phyloP scores from a whole-genome alignment of 2,888 invertebrate species.

The Tetragonisca angustula region DNA sequence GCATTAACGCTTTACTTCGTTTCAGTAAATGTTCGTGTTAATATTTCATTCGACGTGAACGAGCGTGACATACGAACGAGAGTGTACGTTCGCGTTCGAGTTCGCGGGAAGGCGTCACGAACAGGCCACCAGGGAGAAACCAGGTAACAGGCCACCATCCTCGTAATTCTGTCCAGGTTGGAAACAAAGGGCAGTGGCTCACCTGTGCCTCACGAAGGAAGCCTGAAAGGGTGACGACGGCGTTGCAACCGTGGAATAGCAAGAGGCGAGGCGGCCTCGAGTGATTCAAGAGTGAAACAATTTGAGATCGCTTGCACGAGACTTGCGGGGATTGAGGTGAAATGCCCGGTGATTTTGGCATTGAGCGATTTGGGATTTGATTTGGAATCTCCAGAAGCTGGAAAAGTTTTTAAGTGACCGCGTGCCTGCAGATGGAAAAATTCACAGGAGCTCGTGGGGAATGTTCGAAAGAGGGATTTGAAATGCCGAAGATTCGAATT shows the following conservation, averaged over 20 bases:
- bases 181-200: constrained; percentile 47
- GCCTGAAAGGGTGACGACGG: neutral
- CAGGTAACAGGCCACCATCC: constrained; percentile 43
- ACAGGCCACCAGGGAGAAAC: constrained; percentile 26
- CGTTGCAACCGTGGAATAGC: neutral
- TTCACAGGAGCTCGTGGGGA: no score
- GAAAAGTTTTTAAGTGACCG: neutral
- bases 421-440: no score
- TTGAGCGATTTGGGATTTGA: neutral
- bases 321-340: neutral
- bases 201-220: constrained; percentile 26
- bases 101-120: constrained; percentile 1
- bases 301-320: constrained; percentile 21
- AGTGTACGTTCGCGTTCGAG: no score
- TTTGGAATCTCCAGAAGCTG: neutral
- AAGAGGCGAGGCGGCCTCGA: neutral
- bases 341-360: neutral
- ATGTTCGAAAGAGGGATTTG: no score
- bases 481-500: no score
- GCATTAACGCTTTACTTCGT: no score
- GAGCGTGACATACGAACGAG: no score
- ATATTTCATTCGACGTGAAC: no score
- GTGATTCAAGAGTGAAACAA: constrained; percentile 19
- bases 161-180: constrained; percentile 48
- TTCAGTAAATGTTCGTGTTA: no score